Evolutionary conservation across 2,888 invertebrate species (phyloP), one percentile per base, ranked within the genome.

Genomic region (Caenorhabditis sulstoni): DNA sequence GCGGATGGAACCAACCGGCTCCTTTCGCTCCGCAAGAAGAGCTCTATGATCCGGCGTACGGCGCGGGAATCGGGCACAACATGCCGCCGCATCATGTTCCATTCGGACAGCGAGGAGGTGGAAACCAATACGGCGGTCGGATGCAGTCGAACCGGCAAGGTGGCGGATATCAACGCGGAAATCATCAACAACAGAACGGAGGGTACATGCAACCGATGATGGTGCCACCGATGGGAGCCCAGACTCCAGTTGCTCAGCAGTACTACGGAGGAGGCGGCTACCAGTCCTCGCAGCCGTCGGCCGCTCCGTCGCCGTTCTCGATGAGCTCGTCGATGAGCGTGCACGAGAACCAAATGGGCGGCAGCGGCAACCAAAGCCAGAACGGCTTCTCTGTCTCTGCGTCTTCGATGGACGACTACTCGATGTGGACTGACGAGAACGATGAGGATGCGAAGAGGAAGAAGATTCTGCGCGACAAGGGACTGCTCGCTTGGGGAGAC

Each of bases 371-470:
- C 14, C 37, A 49, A 39, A 58, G 59, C n/a, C 61, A 22, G 53
- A 64, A 64, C 44, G 71, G 73, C 18, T 74, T 65, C 45, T 58
- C 50, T 9, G 50, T 65, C 16, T 39, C 35, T 5, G 23, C 55
- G 0, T 62, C 62, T 1, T 45, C 67, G 20, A 79, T 79, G 79
- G 79, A 79, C 50, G 79, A 79, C 49, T 79, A 79, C 37, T 73
- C 79, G 12, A 79, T 79, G 79, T 79, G 79, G 79, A 79, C 79
- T 0, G 79, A 79, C 39, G 75, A 79, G 29, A 75, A 79, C 53
- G 79, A 79, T 29, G 79, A 79, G 49, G 79, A 79, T 14, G 70
- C 79, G 23, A 79, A 79, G 58, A 64, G 57, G 61, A 79, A 79
- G 66, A 79, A 79, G 62, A 47, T 62, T 18, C 57, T 79, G 29